Conservation (phyloP, 2,113 vertebrate species). For the Haplotaxodon microlepis region DNA sequence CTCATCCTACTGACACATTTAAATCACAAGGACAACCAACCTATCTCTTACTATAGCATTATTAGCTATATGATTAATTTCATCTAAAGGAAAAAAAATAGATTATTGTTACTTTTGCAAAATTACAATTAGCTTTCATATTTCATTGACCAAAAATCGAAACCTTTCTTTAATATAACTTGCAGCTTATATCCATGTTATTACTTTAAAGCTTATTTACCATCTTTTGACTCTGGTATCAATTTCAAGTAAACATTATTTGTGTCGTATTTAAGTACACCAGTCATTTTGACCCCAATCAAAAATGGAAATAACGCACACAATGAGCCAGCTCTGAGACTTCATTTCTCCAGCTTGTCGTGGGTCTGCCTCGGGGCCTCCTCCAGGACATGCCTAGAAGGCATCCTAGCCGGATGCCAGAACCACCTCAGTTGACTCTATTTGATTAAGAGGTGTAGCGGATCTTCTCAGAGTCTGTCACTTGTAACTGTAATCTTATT, state of each 20-base stretch:
- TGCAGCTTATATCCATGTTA: neutral
- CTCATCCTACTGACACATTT: neutral
- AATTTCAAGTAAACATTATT: neutral
- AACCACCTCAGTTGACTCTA: neutral
- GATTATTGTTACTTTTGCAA: neutral
- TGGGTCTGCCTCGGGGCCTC: neutral
- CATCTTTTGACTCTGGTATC: neutral
- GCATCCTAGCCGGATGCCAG: fast-evolving
- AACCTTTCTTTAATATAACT: neutral
- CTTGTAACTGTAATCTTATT: neutral
- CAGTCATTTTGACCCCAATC: neutral
- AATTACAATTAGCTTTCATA: neutral
- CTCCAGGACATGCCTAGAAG: neutral
- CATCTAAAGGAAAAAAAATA: neutral
- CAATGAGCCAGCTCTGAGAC: fast-evolving
- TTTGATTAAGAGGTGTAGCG: neutral
- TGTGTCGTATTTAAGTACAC: neutral
- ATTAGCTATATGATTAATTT: neutral
- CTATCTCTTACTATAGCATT: neutral
- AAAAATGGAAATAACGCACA: neutral
- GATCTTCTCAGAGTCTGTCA: neutral
- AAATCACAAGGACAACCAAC: neutral
- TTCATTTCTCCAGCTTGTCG: neutral
- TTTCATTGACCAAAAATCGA: fast-evolving
- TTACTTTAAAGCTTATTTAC: neutral